These are phyloP conservation scores for Otolemur garnettii DNA, from an alignment of 2,113 vertebrate species.

Conservation along the genomic window DNA sequence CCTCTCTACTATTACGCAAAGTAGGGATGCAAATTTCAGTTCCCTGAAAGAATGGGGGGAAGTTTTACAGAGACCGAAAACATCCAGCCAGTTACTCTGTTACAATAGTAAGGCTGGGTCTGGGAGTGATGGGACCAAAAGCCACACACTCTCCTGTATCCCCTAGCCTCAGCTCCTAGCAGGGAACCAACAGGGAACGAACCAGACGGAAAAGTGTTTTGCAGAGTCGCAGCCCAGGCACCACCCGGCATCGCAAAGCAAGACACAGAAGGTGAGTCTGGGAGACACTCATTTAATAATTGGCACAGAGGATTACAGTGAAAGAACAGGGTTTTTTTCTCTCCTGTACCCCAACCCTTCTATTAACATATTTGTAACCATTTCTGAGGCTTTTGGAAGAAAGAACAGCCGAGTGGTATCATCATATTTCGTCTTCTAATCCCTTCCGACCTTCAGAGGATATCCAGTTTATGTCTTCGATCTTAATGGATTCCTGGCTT, in stretches of 20 bases:
- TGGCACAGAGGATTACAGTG: background rate
- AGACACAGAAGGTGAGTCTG: background rate
- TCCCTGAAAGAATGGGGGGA: too few relatives aligned
- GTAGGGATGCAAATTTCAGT: too few relatives aligned
- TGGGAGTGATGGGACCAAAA: background rate
- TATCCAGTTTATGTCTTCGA: background rate
- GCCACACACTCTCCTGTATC: background rate
- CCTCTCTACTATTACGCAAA: too few relatives aligned
- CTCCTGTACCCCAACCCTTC: background rate
- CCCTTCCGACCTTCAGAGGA: background rate
- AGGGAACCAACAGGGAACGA: background rate
- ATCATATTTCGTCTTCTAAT: background rate
- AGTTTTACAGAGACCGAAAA: too few relatives aligned
- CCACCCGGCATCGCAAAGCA: background rate
- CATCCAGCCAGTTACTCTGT: too few relatives aligned
- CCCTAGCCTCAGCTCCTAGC: background rate
- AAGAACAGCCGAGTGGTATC: background rate
- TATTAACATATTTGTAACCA: background rate
- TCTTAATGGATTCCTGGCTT: constrained; percentile 34
- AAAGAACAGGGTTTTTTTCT: background rate
- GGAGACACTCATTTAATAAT: background rate
- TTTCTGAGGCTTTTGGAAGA: background rate
- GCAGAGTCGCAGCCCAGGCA: accelerated
- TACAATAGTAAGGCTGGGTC: background rate
- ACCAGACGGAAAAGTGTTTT: background rate